A percentile compares a stretch with the other conserved stretches of the same genome.
These are phyloP conservation scores for Drosophila cyrtoloma DNA, from an alignment of 2,888 invertebrate species.

Conservation along the genomic window DNA sequence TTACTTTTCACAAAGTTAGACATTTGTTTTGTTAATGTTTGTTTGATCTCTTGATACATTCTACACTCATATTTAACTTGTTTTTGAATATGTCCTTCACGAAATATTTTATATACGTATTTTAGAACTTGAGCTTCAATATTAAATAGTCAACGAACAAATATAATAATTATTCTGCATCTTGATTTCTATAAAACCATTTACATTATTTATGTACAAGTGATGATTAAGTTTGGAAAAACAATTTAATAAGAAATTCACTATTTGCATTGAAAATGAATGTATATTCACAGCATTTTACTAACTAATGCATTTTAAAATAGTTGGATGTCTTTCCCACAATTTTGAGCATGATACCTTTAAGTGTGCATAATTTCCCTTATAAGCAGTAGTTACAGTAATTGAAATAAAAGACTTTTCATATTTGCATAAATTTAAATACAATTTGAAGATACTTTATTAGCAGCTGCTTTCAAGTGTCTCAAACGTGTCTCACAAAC, in stretches of 20 bases:
- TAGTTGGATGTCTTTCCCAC: not conserved
- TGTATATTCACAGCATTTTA: not conserved
- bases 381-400: not conserved
- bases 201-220: not conserved
- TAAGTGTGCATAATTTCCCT: not conserved
- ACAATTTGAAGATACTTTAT: not conserved
- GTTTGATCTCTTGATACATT: not conserved
- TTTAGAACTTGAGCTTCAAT: rapidly evolving
- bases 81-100: not conserved
- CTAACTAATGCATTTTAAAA: not conserved
- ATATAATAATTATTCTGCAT: not conserved
- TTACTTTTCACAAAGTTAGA: not conserved
- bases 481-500: conserved; percentile 12
- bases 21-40: not conserved
- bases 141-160: not conserved
- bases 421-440: conserved; percentile 1
- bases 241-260: not conserved
- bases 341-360: not conserved
- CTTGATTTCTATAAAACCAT: not conserved
- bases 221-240: not conserved
- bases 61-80: not conserved
- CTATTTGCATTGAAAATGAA: not conserved
- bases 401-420: not conserved
- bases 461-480: conserved; percentile 2
- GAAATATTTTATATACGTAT: not conserved